Evolutionary conservation across 2,797 vertebrate species (phyloP).

Genomic region (Anisognathus igniventris): DNA sequence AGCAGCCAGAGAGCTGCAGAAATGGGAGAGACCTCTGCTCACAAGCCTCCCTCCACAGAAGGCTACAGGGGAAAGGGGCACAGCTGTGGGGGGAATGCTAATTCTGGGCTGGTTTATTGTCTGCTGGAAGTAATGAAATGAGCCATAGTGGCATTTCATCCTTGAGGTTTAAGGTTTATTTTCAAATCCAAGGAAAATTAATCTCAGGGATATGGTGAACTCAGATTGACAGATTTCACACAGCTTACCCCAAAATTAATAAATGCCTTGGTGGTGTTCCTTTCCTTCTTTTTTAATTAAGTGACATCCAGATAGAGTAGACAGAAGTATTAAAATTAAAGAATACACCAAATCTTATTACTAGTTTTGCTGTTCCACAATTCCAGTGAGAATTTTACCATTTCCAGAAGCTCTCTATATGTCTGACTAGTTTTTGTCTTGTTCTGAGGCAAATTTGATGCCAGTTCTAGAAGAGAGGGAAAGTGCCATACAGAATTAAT

Average conservation of each 20-base stretch:
- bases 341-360: constrained; percentile 3
- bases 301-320: constrained; percentile 6
- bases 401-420: neutral
- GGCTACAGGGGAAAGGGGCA: neutral
- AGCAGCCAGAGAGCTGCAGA: neutral
- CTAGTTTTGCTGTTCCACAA: neutral
- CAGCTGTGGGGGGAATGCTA: rapidly evolving
- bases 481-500: constrained; percentile 17
- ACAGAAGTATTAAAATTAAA: constrained; percentile 10
- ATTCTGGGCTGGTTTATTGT: neutral
- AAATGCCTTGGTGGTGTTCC: neutral
- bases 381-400: neutral
- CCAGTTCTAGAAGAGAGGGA: neutral
- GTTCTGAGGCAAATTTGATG: neutral
- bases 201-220: neutral
- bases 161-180: constrained; percentile 31
- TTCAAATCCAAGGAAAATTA: constrained; percentile 47
- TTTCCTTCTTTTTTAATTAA: constrained; percentile 48
- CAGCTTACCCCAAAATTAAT: constrained; percentile 46
- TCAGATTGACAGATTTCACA: constrained; percentile 13
- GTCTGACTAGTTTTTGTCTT: neutral
- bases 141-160: neutral
- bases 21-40: neutral
- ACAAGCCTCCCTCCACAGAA: neutral
- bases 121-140: neutral